Evolutionary conservation across 2,113 vertebrate genomes (phyloP).

Genomic region (Taxidea taxus): DNA sequence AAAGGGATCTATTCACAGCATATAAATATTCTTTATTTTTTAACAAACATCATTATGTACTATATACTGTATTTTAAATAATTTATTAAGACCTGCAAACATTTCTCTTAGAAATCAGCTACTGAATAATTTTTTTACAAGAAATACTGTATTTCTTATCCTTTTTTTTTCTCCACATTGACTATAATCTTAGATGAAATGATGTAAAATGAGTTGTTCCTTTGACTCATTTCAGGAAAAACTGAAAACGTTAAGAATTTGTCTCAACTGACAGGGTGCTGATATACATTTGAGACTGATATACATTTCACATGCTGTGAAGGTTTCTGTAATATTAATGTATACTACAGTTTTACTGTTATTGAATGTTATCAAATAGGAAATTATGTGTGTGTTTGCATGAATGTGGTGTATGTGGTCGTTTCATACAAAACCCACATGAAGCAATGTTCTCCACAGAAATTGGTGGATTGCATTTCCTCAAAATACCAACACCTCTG

Average conservation of each 20-base stretch:
- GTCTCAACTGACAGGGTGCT: neutral
- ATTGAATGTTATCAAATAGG: neutral
- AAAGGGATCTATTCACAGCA: neutral
- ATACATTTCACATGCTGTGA: neutral
- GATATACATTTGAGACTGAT: neutral
- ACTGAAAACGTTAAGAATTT: neutral
- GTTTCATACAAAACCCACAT: neutral
- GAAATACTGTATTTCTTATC: neutral
- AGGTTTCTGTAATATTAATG: neutral
- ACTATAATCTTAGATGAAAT: neutral
- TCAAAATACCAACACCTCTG: neutral
- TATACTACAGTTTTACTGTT: neutral
- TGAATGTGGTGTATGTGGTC: neutral
- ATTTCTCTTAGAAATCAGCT: neutral
- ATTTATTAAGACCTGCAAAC: neutral
- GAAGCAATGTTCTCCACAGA: neutral
- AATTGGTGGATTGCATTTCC: neutral
- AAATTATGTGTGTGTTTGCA: neutral
- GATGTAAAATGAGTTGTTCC: neutral
- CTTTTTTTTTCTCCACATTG: neutral
- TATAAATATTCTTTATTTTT: neutral
- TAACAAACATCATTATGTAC: neutral
- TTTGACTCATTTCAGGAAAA: neutral
- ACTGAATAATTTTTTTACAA: neutral
- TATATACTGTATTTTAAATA: neutral